Evolutionary conservation across 2,113 vertebrate species (phyloP).

Genomic region (Neomonachus schauinslandi): DNA sequence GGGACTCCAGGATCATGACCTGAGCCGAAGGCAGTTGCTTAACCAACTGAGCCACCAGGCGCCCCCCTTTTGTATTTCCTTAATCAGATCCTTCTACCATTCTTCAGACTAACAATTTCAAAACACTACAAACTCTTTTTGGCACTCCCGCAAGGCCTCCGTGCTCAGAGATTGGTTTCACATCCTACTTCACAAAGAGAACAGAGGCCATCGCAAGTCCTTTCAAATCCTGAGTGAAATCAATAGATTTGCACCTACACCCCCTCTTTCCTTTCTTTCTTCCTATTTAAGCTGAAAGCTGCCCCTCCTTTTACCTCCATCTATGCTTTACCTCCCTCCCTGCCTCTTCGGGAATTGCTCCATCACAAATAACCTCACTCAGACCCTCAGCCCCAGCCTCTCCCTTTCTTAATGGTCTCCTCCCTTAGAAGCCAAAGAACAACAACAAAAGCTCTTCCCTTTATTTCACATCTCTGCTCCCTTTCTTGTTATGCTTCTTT

Average conservation of each 20-base stretch:
- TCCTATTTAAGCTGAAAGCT: not conserved
- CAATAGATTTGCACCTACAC: not conserved
- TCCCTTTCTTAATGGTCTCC: not conserved
- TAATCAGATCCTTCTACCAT: not conserved
- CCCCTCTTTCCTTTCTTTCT: not conserved
- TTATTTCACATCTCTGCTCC: not conserved
- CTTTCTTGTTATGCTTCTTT: not conserved
- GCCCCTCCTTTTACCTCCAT: not conserved
- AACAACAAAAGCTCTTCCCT: not conserved
- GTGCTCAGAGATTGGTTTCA: not conserved
- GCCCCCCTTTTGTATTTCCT: not conserved
- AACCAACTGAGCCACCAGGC: too few species aligned
- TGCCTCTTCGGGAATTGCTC: not conserved
- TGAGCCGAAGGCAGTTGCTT: too few species aligned
- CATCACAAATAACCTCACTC: not conserved
- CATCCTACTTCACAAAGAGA: not conserved
- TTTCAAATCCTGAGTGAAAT: not conserved
- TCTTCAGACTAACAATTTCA: not conserved
- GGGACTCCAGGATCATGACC: too few species aligned
- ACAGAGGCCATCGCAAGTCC: not conserved
- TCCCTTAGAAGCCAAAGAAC: not conserved
- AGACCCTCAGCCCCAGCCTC: not conserved
- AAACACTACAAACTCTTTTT: not conserved
- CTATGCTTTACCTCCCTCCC: not conserved
- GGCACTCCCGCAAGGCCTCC: too few species aligned